phyloP scores from a whole-genome alignment of 92 coral and sea anemone species.

The Siderastrea radians region DNA sequence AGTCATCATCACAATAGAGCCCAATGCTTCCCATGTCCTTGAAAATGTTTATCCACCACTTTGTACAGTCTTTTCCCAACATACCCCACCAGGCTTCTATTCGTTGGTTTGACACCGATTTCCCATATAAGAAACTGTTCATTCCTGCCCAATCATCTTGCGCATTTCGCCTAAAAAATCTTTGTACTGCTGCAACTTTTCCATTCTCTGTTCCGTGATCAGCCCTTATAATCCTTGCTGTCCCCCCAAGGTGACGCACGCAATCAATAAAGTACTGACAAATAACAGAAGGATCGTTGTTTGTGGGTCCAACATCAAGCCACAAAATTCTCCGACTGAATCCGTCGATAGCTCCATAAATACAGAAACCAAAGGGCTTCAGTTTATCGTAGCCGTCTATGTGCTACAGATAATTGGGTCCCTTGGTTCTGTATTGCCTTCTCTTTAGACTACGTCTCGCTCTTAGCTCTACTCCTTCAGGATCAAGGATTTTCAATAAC shows the following conservation, averaged over 20 bases:
- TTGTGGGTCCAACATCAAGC: conserved; percentile 71
- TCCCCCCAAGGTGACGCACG: conserved; percentile 50
- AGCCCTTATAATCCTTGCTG: conserved; percentile 46
- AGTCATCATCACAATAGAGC: conserved; percentile 45
- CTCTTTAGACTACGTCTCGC: conserved; percentile 11
- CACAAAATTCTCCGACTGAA: conserved; percentile 38
- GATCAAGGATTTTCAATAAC: conserved; percentile 10
- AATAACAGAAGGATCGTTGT: conserved; percentile 59
- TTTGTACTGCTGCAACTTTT: conserved; percentile 40
- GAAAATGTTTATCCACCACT: conserved; percentile 60
- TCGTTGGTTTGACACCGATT: conserved; percentile 55
- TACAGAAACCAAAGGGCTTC: conserved; percentile 26
- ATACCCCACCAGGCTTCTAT: conserved; percentile 66
- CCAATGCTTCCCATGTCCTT: conserved; percentile 60
- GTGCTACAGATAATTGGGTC: conserved; percentile 26
- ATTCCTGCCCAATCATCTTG: conserved; percentile 51
- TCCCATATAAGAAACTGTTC: conserved; percentile 54
- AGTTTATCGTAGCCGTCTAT: conserved; percentile 17
- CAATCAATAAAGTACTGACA: conserved; percentile 66
- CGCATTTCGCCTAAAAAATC: conserved; percentile 41
- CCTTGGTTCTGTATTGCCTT: conserved; percentile 20
- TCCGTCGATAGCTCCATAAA: conserved; percentile 20
- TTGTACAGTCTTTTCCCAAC: conserved; percentile 39
- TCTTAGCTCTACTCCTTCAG: conserved; percentile 12
- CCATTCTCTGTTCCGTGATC: conserved; percentile 62